Percentiles rank a stretch among this genome's conserved stretches.
Evolutionary conservation across 2,113 vertebrate species (phyloP).

Genomic region (Ceyx margarethae): DNA sequence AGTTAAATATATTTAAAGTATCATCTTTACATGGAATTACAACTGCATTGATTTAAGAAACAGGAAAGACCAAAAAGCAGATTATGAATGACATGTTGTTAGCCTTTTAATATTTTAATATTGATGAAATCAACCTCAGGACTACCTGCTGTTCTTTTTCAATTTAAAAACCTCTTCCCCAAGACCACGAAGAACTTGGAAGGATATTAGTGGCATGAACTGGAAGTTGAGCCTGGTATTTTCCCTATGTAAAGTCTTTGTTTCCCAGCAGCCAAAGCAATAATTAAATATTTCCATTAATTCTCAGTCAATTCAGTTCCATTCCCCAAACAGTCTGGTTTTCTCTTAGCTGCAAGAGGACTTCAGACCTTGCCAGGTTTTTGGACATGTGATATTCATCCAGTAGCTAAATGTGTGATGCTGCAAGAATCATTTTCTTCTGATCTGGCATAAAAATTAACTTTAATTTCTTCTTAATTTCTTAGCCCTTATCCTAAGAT

Average conservation of each 20-base stretch:
- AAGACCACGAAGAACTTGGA: background rate
- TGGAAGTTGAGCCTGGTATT: background rate
- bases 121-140: background rate
- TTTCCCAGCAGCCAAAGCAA: background rate
- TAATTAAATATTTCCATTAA: slow-evolving; percentile 16
- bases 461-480: background rate
- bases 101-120: background rate
- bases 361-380: background rate
- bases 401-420: background rate
- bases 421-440: background rate
- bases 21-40: background rate
- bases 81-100: background rate
- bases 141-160: background rate
- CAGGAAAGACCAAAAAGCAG: background rate
- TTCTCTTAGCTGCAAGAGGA: background rate
- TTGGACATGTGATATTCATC: background rate
- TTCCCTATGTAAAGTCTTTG: background rate
- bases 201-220: background rate
- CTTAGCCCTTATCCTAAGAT: too few relatives aligned
- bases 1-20: background rate
- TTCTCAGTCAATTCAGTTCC: background rate
- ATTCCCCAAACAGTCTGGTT: background rate
- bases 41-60: background rate
- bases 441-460: background rate
- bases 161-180: background rate